Base-by-base conservation (phyloP, 2,113 vertebrate species). In the Corvus hawaiiensis region DNA sequence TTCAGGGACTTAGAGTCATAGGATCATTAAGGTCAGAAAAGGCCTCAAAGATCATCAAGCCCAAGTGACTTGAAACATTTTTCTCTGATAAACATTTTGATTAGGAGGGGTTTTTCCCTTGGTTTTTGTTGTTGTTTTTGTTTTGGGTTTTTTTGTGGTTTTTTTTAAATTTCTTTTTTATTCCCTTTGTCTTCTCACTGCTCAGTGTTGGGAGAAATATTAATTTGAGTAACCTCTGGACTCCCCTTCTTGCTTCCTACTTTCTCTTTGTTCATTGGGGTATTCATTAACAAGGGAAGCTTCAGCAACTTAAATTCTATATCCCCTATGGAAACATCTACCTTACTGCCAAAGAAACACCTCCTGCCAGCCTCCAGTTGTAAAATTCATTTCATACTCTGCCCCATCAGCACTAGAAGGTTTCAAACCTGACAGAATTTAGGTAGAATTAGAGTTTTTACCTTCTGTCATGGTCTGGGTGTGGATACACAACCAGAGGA, bases 81-180 rank as follows among this genome's bases (percentile, higher is more conserved):
- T 72, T 39, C 20, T 41, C 13, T 22, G 39, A 43, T 41, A 56
- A 32, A 11, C 6, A 10, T 94, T 91, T 94, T 43, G 51, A 51
- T 75, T 87, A 19, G 6, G 30, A 61, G 9, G 10, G 2, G 2
- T 0, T 46, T 82, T 24, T 5, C 1, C 5, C 1, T 15, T 16
- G 2, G 43, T 43, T 2, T 20, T 30, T 46, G 7, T 26, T 49
- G 23, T 24, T 26, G 52, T 18, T 35, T 14, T 32, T n/a, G 19
- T 56, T 56, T 3, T 26, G 21, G 28, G 16, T 19, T 44, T 18
- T 44, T 20, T 55, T 32, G 7, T 32, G 3, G 80, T 32, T 56
- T 23, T 33, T 18, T 16, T 2, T 27, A 10, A 21, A 37, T 19
- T 16, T 2, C 5, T 27, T 75, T 62, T 13, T 4, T 4, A 13